Evolutionary conservation across 2,888 invertebrate species (phyloP), one percentile per base, ranked within the genome.

Genomic region (Notocelia uddmanniana): DNA sequence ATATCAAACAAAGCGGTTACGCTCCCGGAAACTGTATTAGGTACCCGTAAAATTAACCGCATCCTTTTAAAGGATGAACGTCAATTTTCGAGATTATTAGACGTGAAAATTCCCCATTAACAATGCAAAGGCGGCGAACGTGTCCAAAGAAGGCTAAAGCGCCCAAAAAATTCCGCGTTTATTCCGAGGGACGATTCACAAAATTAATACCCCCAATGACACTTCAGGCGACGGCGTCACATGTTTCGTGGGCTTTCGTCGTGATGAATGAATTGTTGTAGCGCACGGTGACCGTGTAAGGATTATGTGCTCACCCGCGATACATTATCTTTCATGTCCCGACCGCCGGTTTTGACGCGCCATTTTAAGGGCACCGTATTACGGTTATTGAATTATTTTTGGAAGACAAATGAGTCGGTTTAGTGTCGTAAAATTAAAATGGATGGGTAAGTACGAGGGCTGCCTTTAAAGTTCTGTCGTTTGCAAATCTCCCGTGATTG

Each of bases 201-300:
- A 67, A 68, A 72, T 72, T 67, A 72, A 80, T 76, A 76, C 76
- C 77, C 77, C 75, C 59, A 76, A 77, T 78, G 78, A 78, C 83
- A 78, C 77, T 76, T 77, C 75, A 77, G 75, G 75, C 74, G 78
- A 76, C 76, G 76, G 73, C 74, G 76, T 80, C 80, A 78, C 78
- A 74, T 79, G 82, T 80, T 77, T 80, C 76, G 76, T 76, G 79
- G 80, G 80, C 82, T 81, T 83, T 82, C 66, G 60, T 77, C 77
- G 79, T 78, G 80, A 80, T 84, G 82, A 86, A 87, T 85, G 85
- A 86, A 85, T 87, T 84, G 83, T 80, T 78, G 80, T 77, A 76
- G 78, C 76, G 72, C 76, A 75, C 78, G 76, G 78, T 81, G 81
- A 83, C 86, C 85, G 82, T 82, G 83, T 84, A 84, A 81, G 81